These are phyloP conservation scores for Pollachius pollachius DNA, from an alignment of 2,113 vertebrate genomes.

Conservation along the genomic window DNA sequence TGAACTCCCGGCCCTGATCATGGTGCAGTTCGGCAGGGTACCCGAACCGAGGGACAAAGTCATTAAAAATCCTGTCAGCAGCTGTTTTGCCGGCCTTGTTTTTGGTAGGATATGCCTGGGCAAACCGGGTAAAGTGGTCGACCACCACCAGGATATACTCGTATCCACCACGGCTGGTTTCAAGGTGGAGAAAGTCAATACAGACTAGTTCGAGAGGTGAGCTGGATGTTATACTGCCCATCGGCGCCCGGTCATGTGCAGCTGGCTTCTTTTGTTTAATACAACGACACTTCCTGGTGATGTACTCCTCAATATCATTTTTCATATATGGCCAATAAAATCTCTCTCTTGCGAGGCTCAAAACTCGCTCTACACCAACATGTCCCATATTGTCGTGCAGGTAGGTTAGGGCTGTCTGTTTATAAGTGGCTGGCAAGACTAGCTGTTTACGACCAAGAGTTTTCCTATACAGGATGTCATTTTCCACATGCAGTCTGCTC, in stretches of 20 bases:
- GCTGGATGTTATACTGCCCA: background rate
- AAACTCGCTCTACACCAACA: background rate
- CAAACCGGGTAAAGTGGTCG: background rate
- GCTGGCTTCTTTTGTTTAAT: background rate
- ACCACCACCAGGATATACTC: background rate
- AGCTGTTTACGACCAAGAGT: background rate
- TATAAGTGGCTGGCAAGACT: background rate
- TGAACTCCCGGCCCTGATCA: background rate
- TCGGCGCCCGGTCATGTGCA: background rate
- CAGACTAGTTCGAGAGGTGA: background rate
- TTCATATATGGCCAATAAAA: constrained; percentile 2
- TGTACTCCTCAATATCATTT: background rate
- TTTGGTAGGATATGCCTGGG: background rate
- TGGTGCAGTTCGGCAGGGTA: background rate
- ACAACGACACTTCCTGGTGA: background rate
- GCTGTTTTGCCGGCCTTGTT: constrained; percentile 1
- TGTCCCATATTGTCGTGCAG: constrained; percentile 9
- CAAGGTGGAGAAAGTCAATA: background rate
- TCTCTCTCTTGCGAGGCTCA: background rate
- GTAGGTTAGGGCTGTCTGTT: background rate
- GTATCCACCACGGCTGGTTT: background rate
- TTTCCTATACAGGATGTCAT: background rate
- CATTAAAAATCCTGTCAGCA: background rate
- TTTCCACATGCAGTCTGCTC: background rate
- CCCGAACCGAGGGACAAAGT: background rate